These are phyloP conservation scores for Vesta saturnalis DNA, from an alignment of 2,888 invertebrate species.

Conservation along the genomic window DNA sequence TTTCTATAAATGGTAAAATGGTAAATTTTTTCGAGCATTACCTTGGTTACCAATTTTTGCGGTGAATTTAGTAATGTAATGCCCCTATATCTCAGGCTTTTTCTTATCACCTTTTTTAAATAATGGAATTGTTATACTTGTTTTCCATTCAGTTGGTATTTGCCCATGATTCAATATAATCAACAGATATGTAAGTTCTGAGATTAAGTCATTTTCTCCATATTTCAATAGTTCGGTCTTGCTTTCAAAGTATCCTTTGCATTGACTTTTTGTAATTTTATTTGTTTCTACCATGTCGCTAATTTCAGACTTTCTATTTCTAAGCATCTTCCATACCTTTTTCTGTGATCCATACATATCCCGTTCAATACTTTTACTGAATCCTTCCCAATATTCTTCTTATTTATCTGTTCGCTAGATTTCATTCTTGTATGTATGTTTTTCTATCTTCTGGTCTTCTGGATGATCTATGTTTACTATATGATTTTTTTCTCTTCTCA, in stretches of 20 bases:
- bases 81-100: background rate
- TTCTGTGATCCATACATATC: too few relatives aligned
- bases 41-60: slow-evolving; percentile 1
- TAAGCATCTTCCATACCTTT: slow-evolving; percentile 6
- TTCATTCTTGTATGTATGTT: too few relatives aligned
- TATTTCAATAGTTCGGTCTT: background rate
- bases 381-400: background rate
- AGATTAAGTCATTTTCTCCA: background rate
- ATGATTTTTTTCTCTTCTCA: too few relatives aligned
- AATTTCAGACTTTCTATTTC: slow-evolving; percentile 1
- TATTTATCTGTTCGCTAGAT: background rate
- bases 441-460: too few relatives aligned
- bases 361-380: background rate
- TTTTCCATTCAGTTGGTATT: too few relatives aligned
- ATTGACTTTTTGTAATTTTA: too few relatives aligned
- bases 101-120: too few relatives aligned
- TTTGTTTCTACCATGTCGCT: background rate
- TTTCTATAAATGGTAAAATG: slow-evolving; percentile 13
- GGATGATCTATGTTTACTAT: too few relatives aligned
- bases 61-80: background rate
- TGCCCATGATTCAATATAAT: too few relatives aligned
- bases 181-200: slow-evolving; percentile 5
- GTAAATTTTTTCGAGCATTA: too few relatives aligned
- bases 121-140: too few relatives aligned
- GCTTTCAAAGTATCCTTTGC: slow-evolving; percentile 8